Conservation (phyloP, 2,888 invertebrate species). For the Drosophila tripunctata region DNA sequence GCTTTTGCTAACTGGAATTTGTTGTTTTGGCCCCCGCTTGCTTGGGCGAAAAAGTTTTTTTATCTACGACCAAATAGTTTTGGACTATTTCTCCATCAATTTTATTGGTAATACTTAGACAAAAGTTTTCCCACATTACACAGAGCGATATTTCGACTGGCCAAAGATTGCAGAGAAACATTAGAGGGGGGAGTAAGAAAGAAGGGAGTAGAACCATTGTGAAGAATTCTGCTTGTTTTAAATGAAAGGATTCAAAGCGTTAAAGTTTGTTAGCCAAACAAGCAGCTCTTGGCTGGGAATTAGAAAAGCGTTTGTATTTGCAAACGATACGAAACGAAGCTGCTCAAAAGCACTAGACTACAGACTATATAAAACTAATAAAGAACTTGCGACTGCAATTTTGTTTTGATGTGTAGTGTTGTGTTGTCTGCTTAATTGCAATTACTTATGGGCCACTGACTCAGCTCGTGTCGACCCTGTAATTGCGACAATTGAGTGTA, state of each 20-base stretch:
- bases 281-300: slow-evolving; percentile 44
- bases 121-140: slow-evolving; percentile 71
- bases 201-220: background rate
- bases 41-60: slow-evolving; percentile 55
- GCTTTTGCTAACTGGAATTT: slow-evolving; percentile 53
- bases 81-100: slow-evolving; percentile 78
- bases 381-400: slow-evolving; percentile 50
- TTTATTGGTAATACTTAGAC: slow-evolving; percentile 79
- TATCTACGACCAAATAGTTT: slow-evolving; percentile 79
- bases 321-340: slow-evolving; percentile 9
- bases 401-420: slow-evolving; percentile 53
- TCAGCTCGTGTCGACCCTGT: slow-evolving; percentile 44
- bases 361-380: slow-evolving; percentile 49
- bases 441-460: slow-evolving; percentile 54
- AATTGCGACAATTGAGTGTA: slow-evolving; percentile 72
- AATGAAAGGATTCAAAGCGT: slow-evolving; percentile 72
- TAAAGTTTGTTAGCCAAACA: slow-evolving; percentile 61
- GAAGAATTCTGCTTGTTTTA: slow-evolving; percentile 46
- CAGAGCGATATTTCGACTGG: slow-evolving; percentile 31
- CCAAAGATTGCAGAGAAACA: background rate
- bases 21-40: slow-evolving; percentile 23
- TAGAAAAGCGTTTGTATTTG: slow-evolving; percentile 56
- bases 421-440: slow-evolving; percentile 66
- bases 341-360: slow-evolving; percentile 17
- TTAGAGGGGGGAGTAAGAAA: too few species aligned